Evolutionary conservation across 2,113 vertebrate genomes (phyloP).

Genomic region (Geococcyx californianus): DNA sequence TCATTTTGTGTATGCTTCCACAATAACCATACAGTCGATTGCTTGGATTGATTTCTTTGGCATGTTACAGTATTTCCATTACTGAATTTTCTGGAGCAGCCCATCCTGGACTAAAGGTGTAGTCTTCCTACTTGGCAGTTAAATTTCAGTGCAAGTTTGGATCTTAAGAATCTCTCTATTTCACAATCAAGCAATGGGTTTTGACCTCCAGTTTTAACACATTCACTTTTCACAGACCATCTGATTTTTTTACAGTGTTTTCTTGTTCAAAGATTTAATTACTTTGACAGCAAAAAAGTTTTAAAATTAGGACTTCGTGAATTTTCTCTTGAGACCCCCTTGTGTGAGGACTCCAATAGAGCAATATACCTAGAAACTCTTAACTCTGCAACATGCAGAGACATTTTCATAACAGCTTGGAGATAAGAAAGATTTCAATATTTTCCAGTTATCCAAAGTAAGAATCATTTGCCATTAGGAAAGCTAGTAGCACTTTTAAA

Average conservation of each 20-base stretch:
- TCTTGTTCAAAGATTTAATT: neutral
- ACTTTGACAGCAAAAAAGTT: neutral
- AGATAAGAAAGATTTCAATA: neutral
- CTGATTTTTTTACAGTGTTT: neutral
- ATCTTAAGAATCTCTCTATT: neutral
- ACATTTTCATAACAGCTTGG: neutral
- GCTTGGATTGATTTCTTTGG: neutral
- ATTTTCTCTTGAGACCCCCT: neutral
- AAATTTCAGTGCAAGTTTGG: neutral
- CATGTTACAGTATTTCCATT: neutral
- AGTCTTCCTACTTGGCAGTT: neutral
- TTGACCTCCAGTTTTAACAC: neutral
- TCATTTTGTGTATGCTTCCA: neutral
- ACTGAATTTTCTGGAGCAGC: neutral
- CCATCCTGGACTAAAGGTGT: neutral
- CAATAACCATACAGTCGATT: neutral
- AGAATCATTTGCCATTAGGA: neutral
- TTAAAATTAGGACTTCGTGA: constrained; percentile 1
- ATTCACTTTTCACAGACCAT: neutral
- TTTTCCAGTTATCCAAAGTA: neutral
- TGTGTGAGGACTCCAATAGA: neutral
- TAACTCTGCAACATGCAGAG: neutral
- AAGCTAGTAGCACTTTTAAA: neutral
- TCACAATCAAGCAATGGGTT: neutral
- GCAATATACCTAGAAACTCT: neutral